Evolutionary conservation across 1,140 invertebrate species (phyloP).

Genomic region (Procambarus virginalis): DNA sequence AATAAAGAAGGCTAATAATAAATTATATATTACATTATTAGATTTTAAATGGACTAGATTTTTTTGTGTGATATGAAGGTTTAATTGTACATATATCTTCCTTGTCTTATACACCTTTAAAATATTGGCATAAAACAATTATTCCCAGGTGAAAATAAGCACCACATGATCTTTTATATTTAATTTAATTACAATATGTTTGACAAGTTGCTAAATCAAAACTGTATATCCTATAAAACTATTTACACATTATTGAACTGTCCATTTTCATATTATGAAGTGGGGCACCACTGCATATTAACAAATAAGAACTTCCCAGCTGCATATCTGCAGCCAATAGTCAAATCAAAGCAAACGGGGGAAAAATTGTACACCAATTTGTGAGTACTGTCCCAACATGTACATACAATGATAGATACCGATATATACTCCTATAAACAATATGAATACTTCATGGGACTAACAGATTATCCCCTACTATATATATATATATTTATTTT

Average conservation of each 20-base stretch:
- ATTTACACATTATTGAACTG: constrained; percentile 29
- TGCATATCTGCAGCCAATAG: constrained; percentile 4
- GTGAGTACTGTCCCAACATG: background rate
- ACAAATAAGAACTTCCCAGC: constrained; percentile 3
- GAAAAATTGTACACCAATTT: background rate
- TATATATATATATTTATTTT: background rate
- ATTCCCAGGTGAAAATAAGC: background rate
- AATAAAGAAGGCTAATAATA: no score
- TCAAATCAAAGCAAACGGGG: background rate
- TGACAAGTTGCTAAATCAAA: constrained; percentile 19
- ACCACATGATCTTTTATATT: constrained; percentile 9
- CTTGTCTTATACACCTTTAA: background rate
- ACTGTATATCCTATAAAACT: constrained; percentile 30
- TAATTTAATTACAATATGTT: constrained; percentile 19
- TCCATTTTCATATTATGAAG: constrained; percentile 6
- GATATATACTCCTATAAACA: background rate
- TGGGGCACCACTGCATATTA: constrained; percentile 1
- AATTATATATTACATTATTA: no score
- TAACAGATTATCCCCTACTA: background rate
- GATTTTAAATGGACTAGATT: no score
- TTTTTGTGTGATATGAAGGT: no score
- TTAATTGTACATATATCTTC: background rate
- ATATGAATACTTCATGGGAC: background rate
- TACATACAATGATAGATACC: background rate
- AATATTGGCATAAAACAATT: background rate